These are phyloP conservation scores for Drosophila picticornis DNA, from an alignment of 2,888 invertebrate genomes.

Conservation along the genomic window DNA sequence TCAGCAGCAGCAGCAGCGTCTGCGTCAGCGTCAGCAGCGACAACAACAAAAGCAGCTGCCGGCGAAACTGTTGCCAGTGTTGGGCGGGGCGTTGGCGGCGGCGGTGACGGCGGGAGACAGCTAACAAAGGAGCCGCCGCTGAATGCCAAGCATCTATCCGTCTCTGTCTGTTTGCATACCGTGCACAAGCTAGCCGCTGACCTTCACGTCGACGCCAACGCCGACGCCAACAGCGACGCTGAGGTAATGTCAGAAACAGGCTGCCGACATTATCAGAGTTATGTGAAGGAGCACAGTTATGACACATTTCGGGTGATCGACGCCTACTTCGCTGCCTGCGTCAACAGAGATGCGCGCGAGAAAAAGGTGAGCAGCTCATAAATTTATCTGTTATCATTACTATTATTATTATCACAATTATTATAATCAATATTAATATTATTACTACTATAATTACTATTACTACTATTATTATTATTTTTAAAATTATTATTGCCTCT, in stretches of 20 bases:
- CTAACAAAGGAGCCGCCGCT: conserved; percentile 60
- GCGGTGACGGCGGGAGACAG: conserved; percentile 34
- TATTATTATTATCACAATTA: neutral
- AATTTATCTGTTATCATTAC: neutral
- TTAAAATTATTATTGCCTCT: neutral
- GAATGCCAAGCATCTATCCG: conserved; percentile 58
- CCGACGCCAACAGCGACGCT: conserved; percentile 35
- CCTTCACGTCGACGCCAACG: conserved; percentile 48
- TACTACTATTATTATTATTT: neutral
- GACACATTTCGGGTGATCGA: conserved; percentile 89
- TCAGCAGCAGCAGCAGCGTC: conserved; percentile 32
- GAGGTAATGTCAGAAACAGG: conserved; percentile 82
- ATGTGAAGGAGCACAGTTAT: conserved; percentile 84
- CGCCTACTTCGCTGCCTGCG: conserved; percentile 93
- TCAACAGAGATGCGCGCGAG: conserved; percentile 91
- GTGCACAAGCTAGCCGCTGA: conserved; percentile 65
- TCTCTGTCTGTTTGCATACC: conserved; percentile 57
- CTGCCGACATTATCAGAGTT: conserved; percentile 84
- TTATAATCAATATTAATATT: neutral
- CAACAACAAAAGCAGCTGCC: conserved; percentile 51
- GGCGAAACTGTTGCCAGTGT: conserved; percentile 66
- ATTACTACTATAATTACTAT: neutral
- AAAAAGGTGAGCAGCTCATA: conserved; percentile 89
- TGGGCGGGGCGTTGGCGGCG: conserved; percentile 43
- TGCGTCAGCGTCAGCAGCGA: conserved; percentile 25